Percentiles rank a stretch among this genome's conserved stretches.
phyloP scores from a whole-genome alignment of 2,113 vertebrate species.

The Lampris incognitus region DNA sequence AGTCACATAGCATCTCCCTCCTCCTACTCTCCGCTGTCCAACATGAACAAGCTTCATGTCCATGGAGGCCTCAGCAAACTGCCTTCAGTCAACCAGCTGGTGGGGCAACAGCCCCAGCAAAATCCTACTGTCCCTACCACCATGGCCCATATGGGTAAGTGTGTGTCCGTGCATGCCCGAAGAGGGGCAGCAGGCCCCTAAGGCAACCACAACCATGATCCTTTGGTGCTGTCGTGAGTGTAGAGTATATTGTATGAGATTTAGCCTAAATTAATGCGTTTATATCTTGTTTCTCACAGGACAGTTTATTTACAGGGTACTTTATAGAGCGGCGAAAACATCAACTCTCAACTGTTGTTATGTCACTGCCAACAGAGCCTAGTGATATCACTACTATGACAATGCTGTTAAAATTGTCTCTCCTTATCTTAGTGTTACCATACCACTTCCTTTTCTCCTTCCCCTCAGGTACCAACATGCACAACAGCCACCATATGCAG shows the following conservation, averaged over 20 bases:
- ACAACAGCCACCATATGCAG: constrained; percentile 91
- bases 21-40: constrained; percentile 88
- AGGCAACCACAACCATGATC: too few relatives aligned
- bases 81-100: constrained; percentile 92
- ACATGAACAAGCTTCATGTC: constrained; percentile 88
- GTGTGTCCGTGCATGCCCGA: background rate
- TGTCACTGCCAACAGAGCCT: background rate
- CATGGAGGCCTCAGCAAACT: constrained; percentile 87
- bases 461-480: constrained; percentile 86
- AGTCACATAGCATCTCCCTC: constrained; percentile 85
- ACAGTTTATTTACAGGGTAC: too few relatives aligned
- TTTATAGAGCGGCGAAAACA: too few relatives aligned
- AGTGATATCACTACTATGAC: background rate
- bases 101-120: constrained; percentile 91
- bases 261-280: too few relatives aligned
- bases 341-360: too few relatives aligned
- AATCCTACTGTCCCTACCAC: constrained; percentile 72
- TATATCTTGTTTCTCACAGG: too few relatives aligned
- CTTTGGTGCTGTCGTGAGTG: too few relatives aligned
- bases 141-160: constrained; percentile 90
- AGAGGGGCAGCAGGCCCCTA: background rate
- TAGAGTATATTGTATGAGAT: too few relatives aligned
- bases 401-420: background rate
- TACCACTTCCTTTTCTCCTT: background rate
- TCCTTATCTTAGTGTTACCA: constrained; percentile 14